Evolutionary conservation across 2,113 vertebrate species (phyloP), one percentile per base, ranked within the genome.

Genomic region (Cololabis saira): DNA sequence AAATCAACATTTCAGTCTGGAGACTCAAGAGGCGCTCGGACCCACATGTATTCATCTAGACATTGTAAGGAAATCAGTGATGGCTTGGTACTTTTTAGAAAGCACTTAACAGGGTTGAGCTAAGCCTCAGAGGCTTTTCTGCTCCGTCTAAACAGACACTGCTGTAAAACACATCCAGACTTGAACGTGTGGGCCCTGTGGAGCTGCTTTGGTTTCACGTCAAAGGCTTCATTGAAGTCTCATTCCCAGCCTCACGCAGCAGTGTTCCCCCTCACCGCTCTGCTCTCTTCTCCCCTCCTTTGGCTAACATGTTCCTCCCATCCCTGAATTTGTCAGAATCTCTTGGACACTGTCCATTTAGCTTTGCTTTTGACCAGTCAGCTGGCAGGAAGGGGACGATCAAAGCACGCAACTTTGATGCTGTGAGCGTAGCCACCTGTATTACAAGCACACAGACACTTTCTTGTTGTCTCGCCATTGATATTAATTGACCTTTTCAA

Each of bases 401-500:
- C 65, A 74, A 67, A 58, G 62, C 33, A 0, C 44, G 54, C 42
- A 45, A 63, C 76, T 84, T 81, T 74, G 72, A 81, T 82, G 70
- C 74, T 17, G 51, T 11, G 27, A 79, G 63, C 30, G 0, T 71
- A 58, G 61, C 70, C 74, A 86, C 83, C 73, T 85, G 81, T 83
- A 74, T 57, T 58, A 77, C 80, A 81, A 75, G 67, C 77, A 71
- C 67, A 73, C 22, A 69, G 55, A 54, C 78, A 80, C 67, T 86
- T 75, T 86, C 71, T 86, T 86, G 88, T 80, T 83, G 83, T 83
- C 63, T 44, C 22, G 55, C 61, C 69, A 61, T 73, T 76, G 78
- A 79, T 83, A 83, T 86, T 86, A 86, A 85, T 85, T 87, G 83
- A 89, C 89, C 85, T 90, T 90, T 84, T 83, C 74, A 64, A 67